phyloP scores from a whole-genome alignment of 1,140 invertebrate genomes.

The Ectropis grisescens region DNA sequence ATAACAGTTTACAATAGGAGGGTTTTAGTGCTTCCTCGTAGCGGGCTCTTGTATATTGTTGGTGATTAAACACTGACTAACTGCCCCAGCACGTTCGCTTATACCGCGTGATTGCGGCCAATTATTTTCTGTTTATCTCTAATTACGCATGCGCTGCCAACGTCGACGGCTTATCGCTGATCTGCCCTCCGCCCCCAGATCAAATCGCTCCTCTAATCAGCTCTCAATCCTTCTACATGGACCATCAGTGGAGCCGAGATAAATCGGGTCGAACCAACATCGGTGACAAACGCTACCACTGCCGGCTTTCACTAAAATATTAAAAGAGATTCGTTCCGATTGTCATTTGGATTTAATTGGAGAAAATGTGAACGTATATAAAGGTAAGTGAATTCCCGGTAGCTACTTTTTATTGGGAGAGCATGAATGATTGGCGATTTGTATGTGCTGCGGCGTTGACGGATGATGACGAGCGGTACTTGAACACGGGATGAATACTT shows the following conservation, averaged over 20 bases:
- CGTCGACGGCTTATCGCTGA: constrained; percentile 50
- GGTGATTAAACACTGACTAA: no score
- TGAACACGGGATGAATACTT: constrained; percentile 24
- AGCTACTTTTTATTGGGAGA: constrained; percentile 12
- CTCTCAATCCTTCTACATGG: constrained; percentile 46
- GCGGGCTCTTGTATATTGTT: no score
- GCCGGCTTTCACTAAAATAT: constrained; percentile 16
- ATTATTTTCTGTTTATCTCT: constrained; percentile 70
- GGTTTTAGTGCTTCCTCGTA: no score
- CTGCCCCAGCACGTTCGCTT: constrained; percentile 40
- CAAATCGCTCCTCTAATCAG: constrained; percentile 60
- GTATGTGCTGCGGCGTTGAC: constrained; percentile 12
- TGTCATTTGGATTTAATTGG: constrained; percentile 20
- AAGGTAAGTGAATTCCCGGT: constrained; percentile 16
- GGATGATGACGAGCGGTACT: constrained; percentile 3
- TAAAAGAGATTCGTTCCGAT: constrained; percentile 15
- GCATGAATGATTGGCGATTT: constrained; percentile 17
- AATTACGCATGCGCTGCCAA: constrained; percentile 66
- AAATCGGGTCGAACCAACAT: constrained; percentile 13
- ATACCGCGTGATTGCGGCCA: constrained; percentile 60
- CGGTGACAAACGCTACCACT: constrained; percentile 8
- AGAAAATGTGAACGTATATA: constrained; percentile 13
- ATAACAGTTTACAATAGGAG: no score
- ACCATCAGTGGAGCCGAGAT: constrained; percentile 31
- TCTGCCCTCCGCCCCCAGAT: constrained; percentile 66